These are phyloP conservation scores for Kryphioiulus occultus DNA, from an alignment of 2,888 invertebrate genomes.

Conservation along the genomic window DNA sequence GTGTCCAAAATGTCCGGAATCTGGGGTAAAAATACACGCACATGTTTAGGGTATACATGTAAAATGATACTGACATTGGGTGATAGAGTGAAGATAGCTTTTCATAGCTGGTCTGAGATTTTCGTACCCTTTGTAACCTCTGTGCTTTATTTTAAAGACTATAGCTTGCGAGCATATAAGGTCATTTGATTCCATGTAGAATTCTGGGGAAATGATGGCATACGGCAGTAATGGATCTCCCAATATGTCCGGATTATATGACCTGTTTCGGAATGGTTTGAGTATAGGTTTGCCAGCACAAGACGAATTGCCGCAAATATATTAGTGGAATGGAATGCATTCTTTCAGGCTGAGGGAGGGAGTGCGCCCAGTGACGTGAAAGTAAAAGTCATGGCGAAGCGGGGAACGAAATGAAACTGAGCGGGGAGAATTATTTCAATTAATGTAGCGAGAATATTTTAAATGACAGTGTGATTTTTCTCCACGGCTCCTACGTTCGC, in stretches of 20 bases:
- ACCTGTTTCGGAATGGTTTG: background rate
- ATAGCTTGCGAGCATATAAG: too few species aligned
- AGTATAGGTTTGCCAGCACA: background rate
- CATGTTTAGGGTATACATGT: too few species aligned
- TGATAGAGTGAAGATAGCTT: too few species aligned
- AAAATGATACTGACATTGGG: too few species aligned
- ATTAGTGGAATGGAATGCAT: constrained; percentile 27
- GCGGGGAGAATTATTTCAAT: constrained; percentile 49
- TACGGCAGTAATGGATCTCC: too few species aligned
- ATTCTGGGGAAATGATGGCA: too few species aligned
- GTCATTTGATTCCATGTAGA: too few species aligned
- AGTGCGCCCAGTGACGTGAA: constrained; percentile 30
- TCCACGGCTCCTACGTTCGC: background rate
- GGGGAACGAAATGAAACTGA: constrained; percentile 37
- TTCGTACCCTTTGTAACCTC: too few species aligned
- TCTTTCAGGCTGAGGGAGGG: background rate
- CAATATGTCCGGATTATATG: background rate
- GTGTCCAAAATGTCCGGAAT: too few species aligned
- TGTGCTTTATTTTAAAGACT: too few species aligned
- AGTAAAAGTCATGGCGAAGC: background rate
- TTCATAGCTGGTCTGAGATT: too few species aligned
- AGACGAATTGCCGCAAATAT: background rate
- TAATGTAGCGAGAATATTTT: constrained; percentile 51
- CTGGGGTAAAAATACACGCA: too few species aligned
- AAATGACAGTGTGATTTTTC: constrained; percentile 50